A percentile compares a stretch with the other conserved stretches of the same genome.
Conservation (phyloP, 30 jellyfish, hydroid and myxozoan species). For the Chironex yamaguchii region DNA sequence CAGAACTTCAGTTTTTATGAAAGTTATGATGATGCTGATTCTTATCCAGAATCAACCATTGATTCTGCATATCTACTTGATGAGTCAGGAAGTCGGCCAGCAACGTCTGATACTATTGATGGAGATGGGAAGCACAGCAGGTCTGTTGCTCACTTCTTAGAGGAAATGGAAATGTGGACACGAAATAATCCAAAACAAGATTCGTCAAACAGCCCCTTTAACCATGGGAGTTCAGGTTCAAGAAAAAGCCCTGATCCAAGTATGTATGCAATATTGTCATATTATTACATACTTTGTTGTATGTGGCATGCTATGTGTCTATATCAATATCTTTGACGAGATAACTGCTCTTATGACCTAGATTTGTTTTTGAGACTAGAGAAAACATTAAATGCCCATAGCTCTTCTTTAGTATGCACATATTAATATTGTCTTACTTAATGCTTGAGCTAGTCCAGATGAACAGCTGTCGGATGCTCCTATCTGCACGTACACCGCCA, state of each 20-base stretch:
- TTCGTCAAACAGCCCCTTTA: too few relatives aligned
- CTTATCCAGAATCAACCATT: constrained; percentile 21
- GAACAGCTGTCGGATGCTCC: too few relatives aligned
- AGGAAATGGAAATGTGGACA: constrained; percentile 77
- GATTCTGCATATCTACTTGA: neutral
- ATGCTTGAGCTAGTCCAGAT: too few relatives aligned
- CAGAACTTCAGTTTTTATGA: constrained; percentile 15
- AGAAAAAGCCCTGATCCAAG: constrained; percentile 73
- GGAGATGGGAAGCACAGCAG: constrained; percentile 76
- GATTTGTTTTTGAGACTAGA: too few relatives aligned
- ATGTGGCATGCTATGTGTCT: too few relatives aligned
- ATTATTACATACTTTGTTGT: too few relatives aligned
- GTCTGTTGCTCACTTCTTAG: constrained; percentile 77
- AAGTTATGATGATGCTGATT: neutral
- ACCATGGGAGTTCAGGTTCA: constrained; percentile 36
- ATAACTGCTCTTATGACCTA: too few relatives aligned
- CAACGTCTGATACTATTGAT: constrained; percentile 74
- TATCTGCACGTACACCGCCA: too few relatives aligned
- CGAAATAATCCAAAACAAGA: constrained; percentile 70
- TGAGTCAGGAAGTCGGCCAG: constrained; percentile 47
- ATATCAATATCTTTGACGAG: too few relatives aligned
- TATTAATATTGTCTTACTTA: too few relatives aligned
- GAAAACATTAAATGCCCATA: too few relatives aligned
- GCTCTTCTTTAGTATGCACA: too few relatives aligned
- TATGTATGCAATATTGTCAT: constrained; percentile 32